Conservation (phyloP, 53 echinoderm and acorn worm genomes). For the Mesocentrotus franciscanus region DNA sequence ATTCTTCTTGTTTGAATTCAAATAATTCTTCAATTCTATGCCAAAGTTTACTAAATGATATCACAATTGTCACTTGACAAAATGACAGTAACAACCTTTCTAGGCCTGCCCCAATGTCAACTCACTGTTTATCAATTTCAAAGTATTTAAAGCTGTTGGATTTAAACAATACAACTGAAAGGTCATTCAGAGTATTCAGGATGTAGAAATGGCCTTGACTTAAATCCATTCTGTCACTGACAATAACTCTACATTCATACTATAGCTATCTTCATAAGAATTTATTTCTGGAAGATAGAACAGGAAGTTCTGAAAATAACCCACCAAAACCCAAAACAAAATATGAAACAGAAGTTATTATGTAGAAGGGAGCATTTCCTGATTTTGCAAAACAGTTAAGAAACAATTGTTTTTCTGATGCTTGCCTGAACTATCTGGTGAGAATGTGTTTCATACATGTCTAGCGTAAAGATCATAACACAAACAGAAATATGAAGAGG, state of each 20-base stretch:
- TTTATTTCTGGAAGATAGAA: neutral
- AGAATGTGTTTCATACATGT: too few relatives aligned
- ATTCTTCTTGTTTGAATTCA: too few relatives aligned
- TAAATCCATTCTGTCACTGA: neutral
- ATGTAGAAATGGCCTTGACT: neutral
- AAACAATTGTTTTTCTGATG: neutral
- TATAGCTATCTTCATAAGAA: neutral
- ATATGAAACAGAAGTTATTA: neutral
- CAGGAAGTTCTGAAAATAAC: neutral
- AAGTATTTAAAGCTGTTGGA: neutral
- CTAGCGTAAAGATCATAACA: too few relatives aligned
- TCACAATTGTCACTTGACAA: too few relatives aligned
- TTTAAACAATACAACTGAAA: neutral
- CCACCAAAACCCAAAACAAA: neutral
- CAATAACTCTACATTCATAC: neutral
- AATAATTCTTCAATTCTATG: too few relatives aligned
- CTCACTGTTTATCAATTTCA: neutral
- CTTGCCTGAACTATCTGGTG: neutral
- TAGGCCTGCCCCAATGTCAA: neutral
- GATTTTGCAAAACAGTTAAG: neutral
- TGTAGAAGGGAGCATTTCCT: neutral
- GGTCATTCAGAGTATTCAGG: neutral
- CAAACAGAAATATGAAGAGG: too few relatives aligned
- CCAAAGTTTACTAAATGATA: too few relatives aligned
- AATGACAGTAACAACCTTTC: neutral